Conservation (phyloP, 2,113 vertebrate genomes). For the Chionis minor region DNA sequence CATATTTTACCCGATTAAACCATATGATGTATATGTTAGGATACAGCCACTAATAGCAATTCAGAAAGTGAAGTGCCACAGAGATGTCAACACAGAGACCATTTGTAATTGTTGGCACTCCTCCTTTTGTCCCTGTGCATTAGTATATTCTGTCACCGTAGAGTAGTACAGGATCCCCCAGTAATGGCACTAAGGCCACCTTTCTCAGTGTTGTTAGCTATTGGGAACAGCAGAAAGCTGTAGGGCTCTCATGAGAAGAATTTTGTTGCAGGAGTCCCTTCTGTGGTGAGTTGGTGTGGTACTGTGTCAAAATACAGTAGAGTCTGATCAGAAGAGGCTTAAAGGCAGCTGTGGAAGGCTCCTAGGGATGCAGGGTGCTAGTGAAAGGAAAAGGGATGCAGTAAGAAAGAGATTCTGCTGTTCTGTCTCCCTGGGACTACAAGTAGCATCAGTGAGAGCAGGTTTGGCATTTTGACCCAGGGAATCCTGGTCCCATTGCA, state of each 20-base stretch:
- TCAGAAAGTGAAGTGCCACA: neutral
- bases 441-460: neutral
- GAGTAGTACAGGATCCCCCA: neutral
- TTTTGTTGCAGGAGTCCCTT: neutral
- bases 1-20: neutral
- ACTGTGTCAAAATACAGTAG: neutral
- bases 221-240: neutral
- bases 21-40: neutral
- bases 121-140: neutral
- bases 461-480: neutral
- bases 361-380: neutral
- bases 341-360: neutral
- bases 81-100: neutral
- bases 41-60: neutral
- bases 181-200: too few species aligned
- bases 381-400: neutral
- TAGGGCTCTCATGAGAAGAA: neutral
- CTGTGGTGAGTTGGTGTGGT: neutral
- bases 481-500: neutral
- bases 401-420: neutral
- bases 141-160: neutral
- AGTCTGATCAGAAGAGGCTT: neutral
- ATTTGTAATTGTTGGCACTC: neutral
- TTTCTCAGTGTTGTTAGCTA: neutral
- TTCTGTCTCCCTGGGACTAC: neutral